Base-by-base conservation (phyloP, 2,113 vertebrate species). In the Neoarius graeffei region DNA sequence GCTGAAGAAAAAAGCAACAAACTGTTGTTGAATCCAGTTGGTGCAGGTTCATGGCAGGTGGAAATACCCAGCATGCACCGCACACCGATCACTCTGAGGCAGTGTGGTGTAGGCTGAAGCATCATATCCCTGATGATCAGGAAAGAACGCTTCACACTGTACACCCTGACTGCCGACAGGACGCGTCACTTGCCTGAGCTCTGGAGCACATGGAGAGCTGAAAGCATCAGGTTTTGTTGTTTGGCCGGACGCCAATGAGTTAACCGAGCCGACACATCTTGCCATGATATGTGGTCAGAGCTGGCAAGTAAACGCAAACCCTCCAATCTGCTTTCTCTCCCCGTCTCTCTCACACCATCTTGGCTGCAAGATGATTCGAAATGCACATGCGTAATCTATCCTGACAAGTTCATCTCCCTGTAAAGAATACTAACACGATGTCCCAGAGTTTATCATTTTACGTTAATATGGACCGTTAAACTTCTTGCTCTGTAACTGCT, bases 131-230 rank as follows among this genome's bases (percentile, higher is more conserved):
- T 93, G 93, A 93, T 92, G 92, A 80, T 52, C 89, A 57, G 80
- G 77, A 89, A 88, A 91, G 89, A 93, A 93, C 92, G 91, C 81
- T 67, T 54, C 77, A 64, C 59, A 5, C 59, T 85, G 91, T 91
- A 92, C 91, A 90, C 92, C 91, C 66, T 91, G 89, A 92, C 90
- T 84, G 89, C 91, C 93, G 93, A 93, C 90, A 92, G 50, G 84
- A 86, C 84, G 86, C 89, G 91, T 93, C 86, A 92, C 90, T 92
- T 0, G 88, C 83, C 86, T 91, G 91, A 92, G 93, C 84, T 92
- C 92, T 93, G 92, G 89, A 74, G 91, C 88, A 85, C 79, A 81
- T 81, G 79, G 27, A 14, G 82, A 13, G 20, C 48, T 71, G 81
- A 81, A 71, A n/a, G 84, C 56, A 81, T 19, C 84, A 84, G 87